These are phyloP conservation scores for Amblyjoppa fuscipennis DNA, from an alignment of 2,888 invertebrate genomes.

Conservation along the genomic window DNA sequence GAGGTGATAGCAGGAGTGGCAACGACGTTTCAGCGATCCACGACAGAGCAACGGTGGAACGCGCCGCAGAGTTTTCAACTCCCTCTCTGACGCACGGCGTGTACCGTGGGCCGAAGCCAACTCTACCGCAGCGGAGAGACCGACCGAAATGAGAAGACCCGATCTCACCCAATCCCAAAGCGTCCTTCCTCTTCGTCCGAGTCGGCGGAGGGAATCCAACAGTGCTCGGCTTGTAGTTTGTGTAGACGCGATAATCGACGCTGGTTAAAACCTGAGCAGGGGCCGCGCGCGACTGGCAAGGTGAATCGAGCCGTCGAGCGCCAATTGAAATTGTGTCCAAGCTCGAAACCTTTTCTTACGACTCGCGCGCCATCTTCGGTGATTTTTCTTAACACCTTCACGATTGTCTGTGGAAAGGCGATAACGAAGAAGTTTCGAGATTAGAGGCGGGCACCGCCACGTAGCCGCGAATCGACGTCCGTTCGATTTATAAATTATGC, in stretches of 20 bases:
- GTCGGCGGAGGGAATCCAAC: not conserved
- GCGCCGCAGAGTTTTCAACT: not conserved
- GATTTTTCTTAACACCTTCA: not conserved
- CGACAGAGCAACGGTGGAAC: not conserved
- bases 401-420: not conserved
- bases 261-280: constrained; percentile 26
- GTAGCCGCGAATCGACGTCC: too few relatives aligned
- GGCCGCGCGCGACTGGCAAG: not conserved
- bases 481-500: too few relatives aligned
- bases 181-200: not conserved
- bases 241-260: constrained; percentile 28
- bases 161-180: constrained; percentile 45
- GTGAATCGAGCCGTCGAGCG: not conserved
- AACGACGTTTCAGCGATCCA: constrained; percentile 10
- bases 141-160: constrained; percentile 8
- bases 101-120: not conserved
- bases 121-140: not conserved
- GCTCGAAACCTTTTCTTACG: not conserved
- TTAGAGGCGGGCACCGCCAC: too few relatives aligned
- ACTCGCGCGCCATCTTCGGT: not conserved
- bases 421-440: not conserved
- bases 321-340: not conserved
- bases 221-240: not conserved
- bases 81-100: not conserved
- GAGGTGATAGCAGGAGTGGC: not conserved